Base-by-base conservation (phyloP, 2,113 vertebrate species). In the Sula dactylatra region DNA sequence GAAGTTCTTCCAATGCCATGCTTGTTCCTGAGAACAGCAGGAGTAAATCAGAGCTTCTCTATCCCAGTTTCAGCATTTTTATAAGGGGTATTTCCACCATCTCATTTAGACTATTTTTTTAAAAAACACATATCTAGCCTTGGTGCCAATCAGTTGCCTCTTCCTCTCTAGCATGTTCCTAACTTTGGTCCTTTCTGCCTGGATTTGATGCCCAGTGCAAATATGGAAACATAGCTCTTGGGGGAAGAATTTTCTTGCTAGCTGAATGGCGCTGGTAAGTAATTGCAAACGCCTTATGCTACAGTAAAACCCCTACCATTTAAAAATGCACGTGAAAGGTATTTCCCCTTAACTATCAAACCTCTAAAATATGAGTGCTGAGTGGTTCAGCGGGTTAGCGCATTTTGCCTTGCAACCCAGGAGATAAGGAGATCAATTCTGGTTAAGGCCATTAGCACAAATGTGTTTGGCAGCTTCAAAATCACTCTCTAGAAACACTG, bases 381-480 rank as follows among this genome's bases (percentile, higher is more conserved):
- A 94, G 83, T 52, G 59, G 65, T 76, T 94, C 86, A 49, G 52
- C 2, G 11, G 90, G 92, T 84, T 67, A 54, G 49, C 4, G 17
- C n/a, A 42, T 58, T 85, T 38, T 59, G 78, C 86, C 54, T 74
- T 34, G 66, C 56, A 32, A 93, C 95, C 86, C 87, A 45, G 81
- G 84, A 96, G 93, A 96, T 89, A 88, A 89, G 67, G 62, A 92
- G 83, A 97, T 89, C 94, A 94, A 87, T 93, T 79, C 86, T 86
- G 81, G 83, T 95, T 94, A 94, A 94, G 45, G 91, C 70, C 81
- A 79, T 93, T 82, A 94, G 89, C 93, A 94, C 70, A 93, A 86
- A 86, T 93, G 91, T 69, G 67, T 95, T 85, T 93, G 92, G 87
- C 93, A 97, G 91, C 66, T 82, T 94, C 52, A 84, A 11, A 89